A percentile compares a stretch with the other conserved stretches of the same genome.
phyloP scores from a whole-genome alignment of 2,113 vertebrate genomes.

The Lophotis ruficrista region DNA sequence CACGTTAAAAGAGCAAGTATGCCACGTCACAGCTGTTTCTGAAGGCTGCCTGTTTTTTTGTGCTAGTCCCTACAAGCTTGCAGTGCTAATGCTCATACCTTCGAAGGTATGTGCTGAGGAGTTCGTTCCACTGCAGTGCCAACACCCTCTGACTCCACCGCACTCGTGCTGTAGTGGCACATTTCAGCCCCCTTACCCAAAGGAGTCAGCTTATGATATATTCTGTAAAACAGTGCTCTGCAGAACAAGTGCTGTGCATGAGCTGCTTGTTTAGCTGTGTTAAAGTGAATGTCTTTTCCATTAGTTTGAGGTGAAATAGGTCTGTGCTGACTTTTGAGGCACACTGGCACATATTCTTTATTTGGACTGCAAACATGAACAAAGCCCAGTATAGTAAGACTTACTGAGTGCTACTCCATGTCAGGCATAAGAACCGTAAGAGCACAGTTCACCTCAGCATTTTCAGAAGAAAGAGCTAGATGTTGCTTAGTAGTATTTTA shows the following conservation, averaged over 20 bases:
- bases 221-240: neutral
- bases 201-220: neutral
- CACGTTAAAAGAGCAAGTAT: neutral
- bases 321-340: neutral
- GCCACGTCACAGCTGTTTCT: neutral
- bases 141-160: neutral
- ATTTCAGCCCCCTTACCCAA: neutral
- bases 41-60: neutral
- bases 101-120: neutral
- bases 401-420: neutral
- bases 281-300: neutral
- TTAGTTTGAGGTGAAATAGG: neutral
- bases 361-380: slow-evolving; percentile 5
- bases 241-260: neutral
- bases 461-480: neutral
- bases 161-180: neutral
- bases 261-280: neutral
- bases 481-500: neutral
- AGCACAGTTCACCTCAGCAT: neutral
- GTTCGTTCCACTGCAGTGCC: neutral
- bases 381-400: neutral
- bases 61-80: slow-evolving; percentile 51
- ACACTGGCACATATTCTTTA: accelerated
- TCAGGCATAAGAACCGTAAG: neutral
- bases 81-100: slow-evolving; percentile 7